Conservation (phyloP, 2,888 invertebrate genomes). For the Polyommatus icarus region DNA sequence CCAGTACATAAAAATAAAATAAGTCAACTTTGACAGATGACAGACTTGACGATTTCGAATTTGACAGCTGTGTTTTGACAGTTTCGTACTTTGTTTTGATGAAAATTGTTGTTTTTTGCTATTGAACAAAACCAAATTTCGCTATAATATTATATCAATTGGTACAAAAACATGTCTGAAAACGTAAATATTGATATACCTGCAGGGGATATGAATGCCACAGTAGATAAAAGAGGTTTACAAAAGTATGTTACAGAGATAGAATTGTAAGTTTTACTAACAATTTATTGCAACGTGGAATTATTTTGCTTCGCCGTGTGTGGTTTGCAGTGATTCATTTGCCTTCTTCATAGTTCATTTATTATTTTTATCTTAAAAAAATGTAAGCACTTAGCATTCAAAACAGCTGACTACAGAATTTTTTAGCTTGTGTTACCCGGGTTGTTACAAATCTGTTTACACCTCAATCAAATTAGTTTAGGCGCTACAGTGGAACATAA, state of each 20-base stretch:
- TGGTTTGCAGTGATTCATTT: constrained; percentile 39
- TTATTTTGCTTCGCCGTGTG: constrained; percentile 42
- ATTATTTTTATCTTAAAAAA: not conserved
- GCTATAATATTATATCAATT: not conserved
- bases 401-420: not conserved
- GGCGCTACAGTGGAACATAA: not conserved
- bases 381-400: not conserved
- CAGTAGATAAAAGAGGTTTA: constrained; percentile 69
- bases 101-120: not conserved
- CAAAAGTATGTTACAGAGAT: constrained; percentile 78
- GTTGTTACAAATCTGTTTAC: not conserved
- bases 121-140: not conserved
- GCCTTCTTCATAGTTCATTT: not conserved
- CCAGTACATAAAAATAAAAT: no score
- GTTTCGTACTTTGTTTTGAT: not conserved
- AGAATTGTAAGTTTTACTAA: constrained; percentile 68
- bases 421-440: not conserved
- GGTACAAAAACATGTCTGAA: constrained; percentile 60
- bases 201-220: constrained; percentile 68
- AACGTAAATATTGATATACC: constrained; percentile 73
- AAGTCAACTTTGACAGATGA: not conserved
- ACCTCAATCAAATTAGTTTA: not conserved
- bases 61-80: not conserved
- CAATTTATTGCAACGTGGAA: constrained; percentile 52
- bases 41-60: not conserved